These are phyloP conservation scores for Crotalus helleri DNA, from an alignment of 2,113 vertebrate genomes.

Conservation along the genomic window DNA sequence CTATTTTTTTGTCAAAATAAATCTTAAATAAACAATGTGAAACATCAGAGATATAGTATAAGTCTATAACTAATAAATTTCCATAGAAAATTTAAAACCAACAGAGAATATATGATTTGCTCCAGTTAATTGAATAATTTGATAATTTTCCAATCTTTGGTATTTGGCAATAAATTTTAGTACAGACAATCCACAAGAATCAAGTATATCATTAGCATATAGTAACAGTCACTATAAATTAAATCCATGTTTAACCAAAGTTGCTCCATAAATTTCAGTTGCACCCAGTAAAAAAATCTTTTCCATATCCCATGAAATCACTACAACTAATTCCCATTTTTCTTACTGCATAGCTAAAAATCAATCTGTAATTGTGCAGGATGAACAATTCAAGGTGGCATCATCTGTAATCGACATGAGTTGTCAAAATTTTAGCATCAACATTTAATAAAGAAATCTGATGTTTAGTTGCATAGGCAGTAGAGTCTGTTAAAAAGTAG, in stretches of 20 bases:
- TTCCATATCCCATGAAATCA: not conserved
- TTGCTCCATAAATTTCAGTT: not conserved
- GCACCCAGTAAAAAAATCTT: not conserved
- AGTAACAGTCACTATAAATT: not conserved
- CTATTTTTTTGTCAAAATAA: not conserved
- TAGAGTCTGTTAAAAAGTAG: not conserved
- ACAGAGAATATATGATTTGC: not conserved
- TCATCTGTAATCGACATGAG: not conserved
- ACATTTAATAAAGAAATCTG: not conserved
- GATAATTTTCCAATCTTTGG: not conserved
- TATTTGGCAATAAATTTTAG: not conserved
- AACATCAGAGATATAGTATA: not conserved
- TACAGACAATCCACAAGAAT: not conserved
- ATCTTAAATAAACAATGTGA: not conserved
- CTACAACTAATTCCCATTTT: not conserved
- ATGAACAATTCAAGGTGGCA: not conserved
- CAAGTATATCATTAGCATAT: not conserved
- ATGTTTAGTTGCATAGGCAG: not conserved
- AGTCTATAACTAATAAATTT: not conserved
- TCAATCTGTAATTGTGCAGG: not conserved
- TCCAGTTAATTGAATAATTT: not conserved
- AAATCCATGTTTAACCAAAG: not conserved
- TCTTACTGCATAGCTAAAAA: not conserved
- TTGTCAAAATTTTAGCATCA: not conserved
- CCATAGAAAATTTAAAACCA: not conserved